phyloP scores from a whole-genome alignment of 2,888 invertebrate species.

The Chloroclysta siterata region DNA sequence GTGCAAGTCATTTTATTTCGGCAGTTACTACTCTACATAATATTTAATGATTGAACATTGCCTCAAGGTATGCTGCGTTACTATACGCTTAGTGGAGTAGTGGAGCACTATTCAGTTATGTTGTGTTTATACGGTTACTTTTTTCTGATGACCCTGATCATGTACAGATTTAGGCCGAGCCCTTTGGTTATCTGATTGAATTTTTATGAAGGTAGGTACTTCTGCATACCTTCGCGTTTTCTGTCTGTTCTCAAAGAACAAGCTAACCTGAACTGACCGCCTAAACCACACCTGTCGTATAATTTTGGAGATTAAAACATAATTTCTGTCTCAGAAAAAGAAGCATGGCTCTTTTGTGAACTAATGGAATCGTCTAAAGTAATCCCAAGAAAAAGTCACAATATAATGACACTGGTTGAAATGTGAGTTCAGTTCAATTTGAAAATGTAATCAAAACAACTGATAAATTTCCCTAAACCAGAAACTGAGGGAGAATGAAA shows the following conservation, averaged over 20 bases:
- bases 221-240: slow-evolving; percentile 26
- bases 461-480: neutral
- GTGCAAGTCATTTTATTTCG: neutral
- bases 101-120: slow-evolving; percentile 78
- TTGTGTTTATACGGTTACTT: slow-evolving; percentile 78
- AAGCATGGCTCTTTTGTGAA: slow-evolving; percentile 2
- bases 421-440: neutral
- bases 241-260: slow-evolving; percentile 16
- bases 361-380: neutral
- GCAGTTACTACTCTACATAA: neutral
- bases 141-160: slow-evolving; percentile 70
- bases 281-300: slow-evolving; percentile 6
- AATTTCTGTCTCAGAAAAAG: neutral
- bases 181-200: slow-evolving; percentile 64
- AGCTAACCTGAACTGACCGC: slow-evolving; percentile 2
- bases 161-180: slow-evolving; percentile 58
- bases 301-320: slow-evolving; percentile 4
- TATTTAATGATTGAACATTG: slow-evolving; percentile 60
- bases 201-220: slow-evolving; percentile 34
- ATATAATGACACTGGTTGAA: neutral
- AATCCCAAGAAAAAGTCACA: neutral
- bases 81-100: slow-evolving; percentile 70
- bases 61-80: slow-evolving; percentile 59
- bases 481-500: too few relatives aligned
- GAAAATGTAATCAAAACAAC: neutral